Percentiles rank a stretch among this genome's conserved stretches.
phyloP scores from a whole-genome alignment of 2,113 vertebrate species.

The Archilochus colubris region DNA sequence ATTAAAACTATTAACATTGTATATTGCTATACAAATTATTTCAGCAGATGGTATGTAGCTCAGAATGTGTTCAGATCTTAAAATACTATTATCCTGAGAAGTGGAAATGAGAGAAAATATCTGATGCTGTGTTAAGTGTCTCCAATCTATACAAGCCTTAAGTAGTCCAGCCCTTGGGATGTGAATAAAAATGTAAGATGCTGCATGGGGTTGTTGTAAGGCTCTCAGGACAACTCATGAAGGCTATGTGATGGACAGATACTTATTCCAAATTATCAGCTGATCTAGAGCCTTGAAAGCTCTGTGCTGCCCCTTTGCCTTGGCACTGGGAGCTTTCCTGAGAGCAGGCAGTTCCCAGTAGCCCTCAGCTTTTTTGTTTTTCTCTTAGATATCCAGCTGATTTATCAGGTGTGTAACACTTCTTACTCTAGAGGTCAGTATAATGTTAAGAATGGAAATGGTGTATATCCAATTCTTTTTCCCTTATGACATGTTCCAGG shows the following conservation, averaged over 20 bases:
- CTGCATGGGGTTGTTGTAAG: background rate
- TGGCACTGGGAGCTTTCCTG: background rate
- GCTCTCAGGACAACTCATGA: accelerated
- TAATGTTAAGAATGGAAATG: conserved; percentile 75
- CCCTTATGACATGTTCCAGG: conserved; percentile 36
- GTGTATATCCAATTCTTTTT: background rate
- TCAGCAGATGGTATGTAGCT: background rate
- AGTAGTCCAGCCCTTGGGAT: background rate
- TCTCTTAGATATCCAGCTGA: background rate
- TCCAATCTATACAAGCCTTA: background rate
- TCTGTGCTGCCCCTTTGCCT: background rate
- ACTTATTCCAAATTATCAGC: background rate
- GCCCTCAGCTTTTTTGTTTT: background rate
- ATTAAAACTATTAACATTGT: background rate
- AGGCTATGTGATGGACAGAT: background rate
- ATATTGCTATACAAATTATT: background rate
- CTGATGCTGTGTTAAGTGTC: background rate
- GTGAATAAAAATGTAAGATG: background rate
- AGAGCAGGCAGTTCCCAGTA: background rate
- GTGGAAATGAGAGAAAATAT: background rate
- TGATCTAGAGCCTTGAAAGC: background rate
- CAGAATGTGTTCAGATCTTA: background rate
- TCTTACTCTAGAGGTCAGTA: conserved; percentile 81
- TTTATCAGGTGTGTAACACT: conserved; percentile 20
- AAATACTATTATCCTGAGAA: background rate